These are phyloP conservation scores for Cranoglanis bouderius DNA, from an alignment of 2,113 vertebrate genomes.

Conservation along the genomic window DNA sequence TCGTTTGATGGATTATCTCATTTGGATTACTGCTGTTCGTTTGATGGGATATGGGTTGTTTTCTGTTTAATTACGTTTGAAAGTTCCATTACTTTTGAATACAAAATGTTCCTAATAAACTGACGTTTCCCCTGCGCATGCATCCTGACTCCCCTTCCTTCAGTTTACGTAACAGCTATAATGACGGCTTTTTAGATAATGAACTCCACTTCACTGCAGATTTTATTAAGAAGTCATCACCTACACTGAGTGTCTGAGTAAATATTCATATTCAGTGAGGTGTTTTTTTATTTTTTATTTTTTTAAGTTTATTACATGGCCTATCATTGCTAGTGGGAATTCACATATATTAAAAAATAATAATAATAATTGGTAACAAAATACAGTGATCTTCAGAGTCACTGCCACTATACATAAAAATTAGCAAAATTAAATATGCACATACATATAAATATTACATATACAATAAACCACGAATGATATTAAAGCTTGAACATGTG, in stretches of 20 bases:
- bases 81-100: no score
- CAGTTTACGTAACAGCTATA: no score
- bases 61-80: no score
- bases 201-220: neutral
- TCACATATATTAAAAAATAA: neutral
- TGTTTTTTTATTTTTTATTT: neutral
- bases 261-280: neutral
- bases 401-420: neutral
- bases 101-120: no score
- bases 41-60: no score
- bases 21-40: no score
- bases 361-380: neutral
- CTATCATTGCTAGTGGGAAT: neutral
- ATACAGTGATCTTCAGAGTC: neutral
- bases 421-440: neutral
- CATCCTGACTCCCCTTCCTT: no score
- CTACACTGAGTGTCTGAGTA: neutral
- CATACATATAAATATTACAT: neutral
- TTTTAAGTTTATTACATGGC: neutral
- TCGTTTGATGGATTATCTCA: no score
- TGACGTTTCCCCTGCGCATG: no score
- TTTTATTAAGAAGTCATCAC: neutral
- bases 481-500: neutral
- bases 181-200: conserved; percentile 1
- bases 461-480: neutral